Evolutionary conservation across 2,797 vertebrate species (phyloP).

Genomic region (Sebastes baramenuke): DNA sequence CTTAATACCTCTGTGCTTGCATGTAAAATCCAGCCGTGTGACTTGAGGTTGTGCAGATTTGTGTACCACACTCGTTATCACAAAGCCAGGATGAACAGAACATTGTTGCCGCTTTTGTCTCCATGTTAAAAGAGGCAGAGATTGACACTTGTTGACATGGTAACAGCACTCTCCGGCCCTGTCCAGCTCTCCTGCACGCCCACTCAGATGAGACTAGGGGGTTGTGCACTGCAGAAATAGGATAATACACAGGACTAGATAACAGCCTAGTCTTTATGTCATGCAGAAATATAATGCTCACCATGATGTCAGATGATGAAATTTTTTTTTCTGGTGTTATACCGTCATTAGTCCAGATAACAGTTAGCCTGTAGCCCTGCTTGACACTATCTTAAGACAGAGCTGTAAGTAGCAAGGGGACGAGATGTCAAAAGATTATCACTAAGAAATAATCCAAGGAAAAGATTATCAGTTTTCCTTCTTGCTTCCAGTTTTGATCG

Average conservation of each 20-base stretch:
- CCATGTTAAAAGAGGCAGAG: conserved; percentile 17
- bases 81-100: not conserved
- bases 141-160: conserved; percentile 57
- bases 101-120: not conserved
- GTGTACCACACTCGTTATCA: not conserved
- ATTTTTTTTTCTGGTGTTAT: conserved; percentile 23
- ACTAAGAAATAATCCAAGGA: conserved; percentile 63
- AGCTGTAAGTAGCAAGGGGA: conserved; percentile 60
- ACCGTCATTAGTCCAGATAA: conserved; percentile 49
- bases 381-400: conserved; percentile 63
- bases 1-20: conserved; percentile 25
- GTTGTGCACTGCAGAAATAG: conserved; percentile 19
- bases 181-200: conserved; percentile 35
- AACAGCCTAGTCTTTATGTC: conserved; percentile 19
- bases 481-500: conserved; percentile 62
- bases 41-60: not conserved
- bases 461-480: conserved; percentile 63
- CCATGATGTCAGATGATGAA: conserved; percentile 25
- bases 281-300: conserved; percentile 22
- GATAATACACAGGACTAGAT: conserved; percentile 36
- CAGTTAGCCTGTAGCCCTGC: conserved; percentile 40
- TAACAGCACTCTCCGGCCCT: conserved; percentile 38
- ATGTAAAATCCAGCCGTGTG: conserved; percentile 20
- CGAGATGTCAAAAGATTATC: conserved; percentile 73
- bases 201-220: conserved; percentile 15